Base-by-base conservation (phyloP, 2,797 vertebrate genomes). In the Helicolenus hilgendorfi region DNA sequence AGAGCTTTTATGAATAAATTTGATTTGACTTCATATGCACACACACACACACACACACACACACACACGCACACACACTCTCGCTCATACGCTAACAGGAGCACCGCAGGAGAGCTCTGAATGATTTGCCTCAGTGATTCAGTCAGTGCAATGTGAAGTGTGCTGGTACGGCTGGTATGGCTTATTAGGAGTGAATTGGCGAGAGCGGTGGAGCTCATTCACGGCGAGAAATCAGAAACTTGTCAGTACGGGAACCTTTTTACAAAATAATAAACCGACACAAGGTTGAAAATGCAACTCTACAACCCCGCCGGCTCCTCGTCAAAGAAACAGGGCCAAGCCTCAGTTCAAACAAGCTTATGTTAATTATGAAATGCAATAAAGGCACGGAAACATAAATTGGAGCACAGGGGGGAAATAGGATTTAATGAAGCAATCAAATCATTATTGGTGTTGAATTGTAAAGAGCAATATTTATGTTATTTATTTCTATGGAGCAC, bases 91-190 rank as follows among this genome's bases (percentile, higher is more conserved):
- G 41, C 79, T 78, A 86, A 89, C 80, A 88, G 78, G 56, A 89
- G 85, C 87, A 77, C 89, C 71, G 87, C 86, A 79, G 89, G 94
- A 91, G 90, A 91, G 92, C 89, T 90, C 69, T 92, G 77, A 94
- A 88, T 93, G 92, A 92, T 93, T 85, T 91, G 91, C 85, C 71
- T 90, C 84, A 84, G 77, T 93, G 93, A 94, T 93, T 95, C 88
- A 94, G 94, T 89, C 87, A 58, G 81, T 69, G 75, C 60, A 67
- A 84, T 84, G 83, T 83, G 83, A 75, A 88, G 85, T 85, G 89
- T 78, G 90, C 63, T 80, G 79, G 89, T 78, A 36, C n/a, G 68
- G 83, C 69, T 88, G 81, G 89, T 79, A 41, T 22, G 68, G 83
- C 71, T 88, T 83, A 79, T 92, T 69, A 87, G 83, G 82, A 38